Percentiles rank a stretch among this genome's conserved stretches.
Conservation (phyloP, 1,140 invertebrate species). For the Drosophila novamexicana region DNA sequence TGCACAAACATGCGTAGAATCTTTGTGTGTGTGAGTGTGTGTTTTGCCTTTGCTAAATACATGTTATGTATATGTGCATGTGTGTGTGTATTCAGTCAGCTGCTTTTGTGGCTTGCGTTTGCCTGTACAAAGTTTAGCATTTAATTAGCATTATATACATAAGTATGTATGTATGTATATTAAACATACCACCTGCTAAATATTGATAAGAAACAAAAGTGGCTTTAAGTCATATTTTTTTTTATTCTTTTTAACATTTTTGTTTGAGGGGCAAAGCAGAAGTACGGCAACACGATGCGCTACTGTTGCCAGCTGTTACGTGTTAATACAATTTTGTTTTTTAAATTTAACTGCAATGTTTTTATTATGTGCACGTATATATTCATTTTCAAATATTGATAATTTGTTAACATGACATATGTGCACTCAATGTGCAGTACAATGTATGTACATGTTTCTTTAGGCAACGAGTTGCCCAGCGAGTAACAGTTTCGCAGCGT, state of each 20-base stretch:
- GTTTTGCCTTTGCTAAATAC: conserved; percentile 24
- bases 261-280: conserved; percentile 7
- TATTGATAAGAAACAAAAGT: conserved; percentile 51
- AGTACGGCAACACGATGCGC: conserved; percentile 35
- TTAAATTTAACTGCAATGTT: background rate
- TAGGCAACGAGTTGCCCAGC: background rate
- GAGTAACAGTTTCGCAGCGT: conserved; percentile 2
- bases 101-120: conserved; percentile 26
- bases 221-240: conserved; percentile 4
- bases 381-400: background rate
- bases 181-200: conserved; percentile 24
- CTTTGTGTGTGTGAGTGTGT: conserved; percentile 14
- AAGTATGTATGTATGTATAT: background rate
- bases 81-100: conserved; percentile 28
- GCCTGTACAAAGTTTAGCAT: conserved; percentile 21
- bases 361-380: conserved; percentile 2
- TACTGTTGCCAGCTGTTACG: conserved; percentile 30
- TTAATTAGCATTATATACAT: conserved; percentile 33
- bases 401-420: background rate
- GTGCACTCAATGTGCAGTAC: background rate
- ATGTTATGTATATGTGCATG: conserved; percentile 6
- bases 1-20: conserved; percentile 2
- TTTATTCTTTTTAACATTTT: conserved; percentile 6
- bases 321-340: background rate
- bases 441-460: background rate